A percentile compares a stretch with the other conserved stretches of the same genome.
Conservation (phyloP, 2,113 vertebrate species). For the Lates calcarifer region DNA sequence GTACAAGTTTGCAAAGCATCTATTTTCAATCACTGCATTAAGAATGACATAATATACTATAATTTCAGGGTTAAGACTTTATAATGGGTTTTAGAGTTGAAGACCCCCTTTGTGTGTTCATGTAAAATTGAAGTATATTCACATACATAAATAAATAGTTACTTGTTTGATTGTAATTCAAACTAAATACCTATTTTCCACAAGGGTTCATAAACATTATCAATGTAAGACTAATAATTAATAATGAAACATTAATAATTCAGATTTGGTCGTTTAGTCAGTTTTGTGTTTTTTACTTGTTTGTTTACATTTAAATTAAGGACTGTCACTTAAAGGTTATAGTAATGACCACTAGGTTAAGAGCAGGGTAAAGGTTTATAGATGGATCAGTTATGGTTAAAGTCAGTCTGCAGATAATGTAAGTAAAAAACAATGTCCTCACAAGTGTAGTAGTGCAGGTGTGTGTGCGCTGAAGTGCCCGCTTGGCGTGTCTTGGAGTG, state of each 20-base stretch:
- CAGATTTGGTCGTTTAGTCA: not conserved
- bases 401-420: not conserved
- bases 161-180: not conserved
- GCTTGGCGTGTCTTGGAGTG: conserved; percentile 22
- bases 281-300: not conserved
- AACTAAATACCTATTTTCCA: not conserved
- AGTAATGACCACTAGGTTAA: not conserved
- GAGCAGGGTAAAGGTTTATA: not conserved
- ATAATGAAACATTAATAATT: not conserved
- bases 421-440: conserved; percentile 33
- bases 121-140: too few species aligned
- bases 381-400: not conserved
- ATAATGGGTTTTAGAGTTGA: too few species aligned
- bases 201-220: not conserved
- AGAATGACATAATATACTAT: not conserved
- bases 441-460: conserved; percentile 5
- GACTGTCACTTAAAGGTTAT: not conserved
- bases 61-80: not conserved
- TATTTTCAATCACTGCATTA: too few species aligned
- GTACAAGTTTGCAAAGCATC: too few species aligned
- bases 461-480: conserved; percentile 5
- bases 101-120: too few species aligned
- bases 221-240: too few species aligned
- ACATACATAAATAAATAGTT: not conserved
- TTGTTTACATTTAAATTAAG: not conserved